phyloP scores from a whole-genome alignment of 2,797 vertebrate species.

The Pempheris klunzingeri region DNA sequence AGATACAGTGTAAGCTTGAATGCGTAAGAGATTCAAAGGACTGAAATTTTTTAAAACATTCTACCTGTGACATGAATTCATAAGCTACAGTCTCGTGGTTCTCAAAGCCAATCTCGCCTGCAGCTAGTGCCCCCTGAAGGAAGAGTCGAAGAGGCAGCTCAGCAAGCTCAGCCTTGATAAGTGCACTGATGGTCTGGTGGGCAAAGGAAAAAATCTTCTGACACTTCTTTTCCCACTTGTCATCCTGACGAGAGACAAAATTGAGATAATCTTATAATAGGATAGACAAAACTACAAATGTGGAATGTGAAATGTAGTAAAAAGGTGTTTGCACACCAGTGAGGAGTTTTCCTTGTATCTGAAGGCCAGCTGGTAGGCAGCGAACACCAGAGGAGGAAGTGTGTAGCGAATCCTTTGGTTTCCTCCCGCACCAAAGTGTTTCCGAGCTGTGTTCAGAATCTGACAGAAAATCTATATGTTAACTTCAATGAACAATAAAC shows the following conservation, averaged over 20 bases:
- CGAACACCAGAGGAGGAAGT: slow-evolving; percentile 94
- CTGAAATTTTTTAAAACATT: not conserved
- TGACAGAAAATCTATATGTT: slow-evolving; percentile 59
- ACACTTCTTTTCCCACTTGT: slow-evolving; percentile 99
- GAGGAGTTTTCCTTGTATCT: slow-evolving; percentile 96
- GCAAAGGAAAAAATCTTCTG: slow-evolving; percentile 99
- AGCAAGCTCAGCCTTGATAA: slow-evolving; percentile 97
- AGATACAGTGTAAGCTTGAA: not conserved
- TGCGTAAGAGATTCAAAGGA: not conserved
- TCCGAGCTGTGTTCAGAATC: slow-evolving; percentile 98
- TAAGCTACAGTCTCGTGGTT: slow-evolving; percentile 99
- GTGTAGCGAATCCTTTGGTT: slow-evolving; percentile 98
- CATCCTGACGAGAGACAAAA: slow-evolving; percentile 86
- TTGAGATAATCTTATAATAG: not conserved
- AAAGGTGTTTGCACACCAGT: slow-evolving; percentile 76
- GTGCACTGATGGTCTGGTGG: slow-evolving; percentile 97
- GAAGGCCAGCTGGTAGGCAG: slow-evolving; percentile 97
- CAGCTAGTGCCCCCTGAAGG: slow-evolving; percentile 96
- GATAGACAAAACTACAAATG: not conserved
- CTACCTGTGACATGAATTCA: slow-evolving; percentile 99
- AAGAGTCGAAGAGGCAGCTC: slow-evolving; percentile 97
- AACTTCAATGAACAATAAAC: not conserved
- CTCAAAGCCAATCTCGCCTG: slow-evolving; percentile 97
- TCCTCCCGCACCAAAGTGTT: slow-evolving; percentile 97
- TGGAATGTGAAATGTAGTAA: not conserved